phyloP scores from a whole-genome alignment of 2,888 invertebrate genomes.

The Pterobdella sp. region DNA sequence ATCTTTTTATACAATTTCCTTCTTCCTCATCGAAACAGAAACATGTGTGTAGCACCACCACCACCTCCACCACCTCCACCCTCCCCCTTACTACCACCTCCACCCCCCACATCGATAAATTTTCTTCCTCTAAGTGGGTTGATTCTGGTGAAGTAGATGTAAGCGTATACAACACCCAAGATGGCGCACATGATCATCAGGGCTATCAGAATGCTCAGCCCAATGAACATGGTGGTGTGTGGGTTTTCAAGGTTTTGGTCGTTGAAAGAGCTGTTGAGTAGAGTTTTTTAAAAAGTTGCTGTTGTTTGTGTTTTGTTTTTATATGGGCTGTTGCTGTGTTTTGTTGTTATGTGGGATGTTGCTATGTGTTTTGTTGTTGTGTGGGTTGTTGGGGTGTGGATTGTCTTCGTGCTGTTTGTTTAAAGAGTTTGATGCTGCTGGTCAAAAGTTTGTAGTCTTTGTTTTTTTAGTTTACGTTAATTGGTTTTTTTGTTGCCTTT shows the following conservation, averaged over 20 bases:
- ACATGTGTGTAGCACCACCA: slow-evolving; percentile 30
- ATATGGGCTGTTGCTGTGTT: not conserved
- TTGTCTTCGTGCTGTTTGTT: no score
- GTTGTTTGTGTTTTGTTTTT: slow-evolving; percentile 17
- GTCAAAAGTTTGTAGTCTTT: no score
- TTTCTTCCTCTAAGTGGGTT: slow-evolving; percentile 35
- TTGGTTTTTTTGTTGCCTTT: no score
- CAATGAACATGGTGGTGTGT: slow-evolving; percentile 29
- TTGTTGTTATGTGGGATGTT: not conserved
- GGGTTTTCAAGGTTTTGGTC: not conserved
- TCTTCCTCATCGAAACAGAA: slow-evolving; percentile 24
- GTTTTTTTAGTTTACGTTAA: no score
- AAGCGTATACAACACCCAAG: slow-evolving; percentile 37
- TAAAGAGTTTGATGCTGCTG: no score
- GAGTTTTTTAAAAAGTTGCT: not conserved
- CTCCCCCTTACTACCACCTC: slow-evolving; percentile 14
- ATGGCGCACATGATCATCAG: slow-evolving; percentile 35
- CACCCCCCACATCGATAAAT: slow-evolving; percentile 29
- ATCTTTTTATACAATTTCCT: not conserved
- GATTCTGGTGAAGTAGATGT: slow-evolving; percentile 38
- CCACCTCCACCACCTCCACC: slow-evolving; percentile 19
- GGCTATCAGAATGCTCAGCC: slow-evolving; percentile 35
- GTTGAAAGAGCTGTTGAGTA: not conserved
- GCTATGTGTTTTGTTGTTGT: not conserved
- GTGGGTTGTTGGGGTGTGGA: not conserved